Evolutionary conservation across 2,113 vertebrate genomes (phyloP).

Genomic region (Sylvietta virens): DNA sequence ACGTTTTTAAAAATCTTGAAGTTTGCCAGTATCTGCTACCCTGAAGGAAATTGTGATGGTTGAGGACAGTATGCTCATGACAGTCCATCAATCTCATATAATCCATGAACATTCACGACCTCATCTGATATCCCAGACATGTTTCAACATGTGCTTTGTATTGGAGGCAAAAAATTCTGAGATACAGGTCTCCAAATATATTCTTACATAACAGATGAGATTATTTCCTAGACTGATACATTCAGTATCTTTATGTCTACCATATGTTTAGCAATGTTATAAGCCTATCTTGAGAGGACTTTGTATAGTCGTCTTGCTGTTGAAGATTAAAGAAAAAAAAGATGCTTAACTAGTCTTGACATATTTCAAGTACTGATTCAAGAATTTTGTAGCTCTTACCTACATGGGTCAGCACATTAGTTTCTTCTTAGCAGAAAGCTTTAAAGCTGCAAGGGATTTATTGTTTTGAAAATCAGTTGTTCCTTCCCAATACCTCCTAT

Average conservation of each 20-base stretch:
- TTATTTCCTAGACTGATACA: not conserved
- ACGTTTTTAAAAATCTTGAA: not conserved
- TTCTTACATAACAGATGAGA: not conserved
- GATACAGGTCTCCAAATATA: not conserved
- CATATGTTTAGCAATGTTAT: not conserved
- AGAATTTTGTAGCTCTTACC: not conserved
- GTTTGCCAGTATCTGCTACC: not conserved
- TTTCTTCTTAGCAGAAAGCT: slow-evolving; percentile 10
- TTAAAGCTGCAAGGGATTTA: slow-evolving; percentile 24
- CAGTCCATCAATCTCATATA: not conserved
- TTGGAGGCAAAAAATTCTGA: not conserved
- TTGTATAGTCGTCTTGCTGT: not conserved
- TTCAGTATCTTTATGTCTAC: not conserved
- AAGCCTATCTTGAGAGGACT: not conserved
- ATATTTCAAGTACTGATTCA: not conserved
- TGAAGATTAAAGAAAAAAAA: not conserved
- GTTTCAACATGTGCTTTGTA: not conserved
- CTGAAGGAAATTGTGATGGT: not conserved
- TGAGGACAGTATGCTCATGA: not conserved
- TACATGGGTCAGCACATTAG: slow-evolving; percentile 10
- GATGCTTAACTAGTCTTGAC: not conserved
- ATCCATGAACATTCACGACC: not conserved
- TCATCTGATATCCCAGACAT: not conserved
- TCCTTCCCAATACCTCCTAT: slow-evolving; percentile 10
- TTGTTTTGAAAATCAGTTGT: slow-evolving; percentile 47